phyloP scores from a whole-genome alignment of 2,797 vertebrate species.

The Pteropus rufus region DNA sequence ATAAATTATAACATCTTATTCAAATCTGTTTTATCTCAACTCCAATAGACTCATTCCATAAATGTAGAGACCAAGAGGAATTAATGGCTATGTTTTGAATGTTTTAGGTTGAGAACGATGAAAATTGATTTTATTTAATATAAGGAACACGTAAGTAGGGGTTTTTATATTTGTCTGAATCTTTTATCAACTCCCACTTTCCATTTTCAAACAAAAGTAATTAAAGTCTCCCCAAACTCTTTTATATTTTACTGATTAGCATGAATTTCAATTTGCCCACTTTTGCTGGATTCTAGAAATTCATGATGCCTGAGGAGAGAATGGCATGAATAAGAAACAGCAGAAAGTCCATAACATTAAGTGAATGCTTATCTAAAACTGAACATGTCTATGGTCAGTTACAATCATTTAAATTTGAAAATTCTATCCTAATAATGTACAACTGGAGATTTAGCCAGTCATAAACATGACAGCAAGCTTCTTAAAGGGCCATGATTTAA shows the following conservation, averaged over 20 bases:
- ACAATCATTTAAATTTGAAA: neutral
- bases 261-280: neutral
- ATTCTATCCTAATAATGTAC: neutral
- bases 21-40: neutral
- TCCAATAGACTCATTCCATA: neutral
- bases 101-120: neutral
- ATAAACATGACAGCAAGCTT: neutral
- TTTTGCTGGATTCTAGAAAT: neutral
- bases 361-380: neutral
- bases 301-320: neutral
- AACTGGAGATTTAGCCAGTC: neutral
- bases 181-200: neutral
- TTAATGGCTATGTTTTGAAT: neutral
- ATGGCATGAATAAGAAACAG: neutral
- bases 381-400: neutral
- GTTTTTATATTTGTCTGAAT: neutral
- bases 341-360: neutral
- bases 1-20: neutral
- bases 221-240: neutral
- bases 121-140: neutral
- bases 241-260: neutral
- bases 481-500: constrained; percentile 21
- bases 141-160: neutral
- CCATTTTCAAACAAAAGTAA: neutral
- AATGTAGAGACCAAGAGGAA: neutral